Evolutionary conservation across 2,888 invertebrate species (phyloP), one percentile per base, ranked within the genome.

Genomic region (Dasysyrphus albostriatus): DNA sequence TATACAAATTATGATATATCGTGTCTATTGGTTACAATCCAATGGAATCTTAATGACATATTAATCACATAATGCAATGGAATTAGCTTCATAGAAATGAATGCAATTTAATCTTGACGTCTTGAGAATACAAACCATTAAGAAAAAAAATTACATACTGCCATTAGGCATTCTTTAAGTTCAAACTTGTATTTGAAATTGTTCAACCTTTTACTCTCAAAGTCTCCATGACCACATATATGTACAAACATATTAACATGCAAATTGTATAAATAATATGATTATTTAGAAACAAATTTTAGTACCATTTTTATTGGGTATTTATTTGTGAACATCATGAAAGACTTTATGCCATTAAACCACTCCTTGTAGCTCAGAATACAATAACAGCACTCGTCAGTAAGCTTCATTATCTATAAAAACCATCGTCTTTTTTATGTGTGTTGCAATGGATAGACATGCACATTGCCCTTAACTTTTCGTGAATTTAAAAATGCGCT

Each of bases 381-480:
- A 14, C 44, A 34, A 32, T n/a, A 56, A n/a, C n/a, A n/a, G n/a
- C 1, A 3, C 3, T 54, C n/a, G n/a, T 14, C 54, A 7, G 32
- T 32, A 34, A 9, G 19, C 12, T 67, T 49, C 32, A 24, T 72
- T 42, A 72, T 82, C 82, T 61, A 19, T 6, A 47, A 65, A 65
- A 61, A 63, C 70, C 58, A 76, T 76, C 76, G 2, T 24, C 8
- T 32, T 56, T 5, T 32, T 32, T 19, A 14, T 49, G n/a, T 12
- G 58, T 82, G 77, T 72, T 14, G 51, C 24, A 54, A 54, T 54
- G 14, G 69, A 32, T 29, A 10, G 51, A 73, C 77, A 83, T 77
- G 77, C 65, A 59, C 65, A 73, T 77, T 83, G 83, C 73, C 77
- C 83, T 83, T 73, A 83, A 77, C 65, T 72, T 76, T 82, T 81